Evolutionary conservation across 2,888 invertebrate species (phyloP), one percentile per base, ranked within the genome.

Genomic region (Petrolisthes cinctipes): DNA sequence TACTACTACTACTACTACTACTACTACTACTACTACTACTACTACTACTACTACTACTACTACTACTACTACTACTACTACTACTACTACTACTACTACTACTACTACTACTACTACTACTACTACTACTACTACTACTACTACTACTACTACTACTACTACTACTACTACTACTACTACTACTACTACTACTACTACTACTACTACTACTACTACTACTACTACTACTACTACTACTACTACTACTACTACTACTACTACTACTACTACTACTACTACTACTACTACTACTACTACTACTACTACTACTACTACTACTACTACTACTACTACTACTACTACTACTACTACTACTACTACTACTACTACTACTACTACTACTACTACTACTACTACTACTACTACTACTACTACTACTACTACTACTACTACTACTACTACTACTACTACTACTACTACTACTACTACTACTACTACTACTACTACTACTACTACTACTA

Each of bases 381-480:
- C 11, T 20, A 51, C 37, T 51, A 53, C 20, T 20, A 78, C 20
- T 20, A 53, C 51, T 20, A 51, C 51, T 51, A 78, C 51, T 20
- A 73, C 20, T 20, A 73, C 20, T 20, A 73, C n/a, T 20, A 73
- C 73, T 20, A 73, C 20, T 20, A 73, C 20, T 20, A 73, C 20
- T 20, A 73, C 73, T 20, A 73, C 73, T 20, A 73, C 20, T 51
- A 78, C 51, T 51, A 78, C n/a, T 20, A 78, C 78, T 51, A 78
- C 51, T 51, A 78, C 20, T 51, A 78, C 51, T 51, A 78, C 78
- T 51, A 78, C 20, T 51, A 78, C 37, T 37, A 81, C 17, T 57
- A 81, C 78, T 20, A 81, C 57, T 57, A 81, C 57, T 23, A 81
- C 57, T 23, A 81, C 23, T 4, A 81, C 81, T 4, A 81, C 57